Base-by-base conservation (phyloP, 1,140 invertebrate genomes). In the Hydropsyche tenuis region DNA sequence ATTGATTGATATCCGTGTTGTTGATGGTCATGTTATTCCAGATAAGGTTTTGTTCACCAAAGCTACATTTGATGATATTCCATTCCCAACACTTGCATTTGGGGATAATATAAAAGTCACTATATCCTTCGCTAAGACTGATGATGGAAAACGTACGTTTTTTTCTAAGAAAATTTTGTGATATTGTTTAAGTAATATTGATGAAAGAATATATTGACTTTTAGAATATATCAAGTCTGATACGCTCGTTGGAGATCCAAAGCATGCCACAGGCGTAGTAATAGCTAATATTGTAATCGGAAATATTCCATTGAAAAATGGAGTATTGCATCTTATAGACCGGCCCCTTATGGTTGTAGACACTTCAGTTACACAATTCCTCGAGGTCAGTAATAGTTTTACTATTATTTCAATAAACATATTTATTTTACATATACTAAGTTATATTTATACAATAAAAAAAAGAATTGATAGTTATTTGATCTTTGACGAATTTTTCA, bases 291-390 rank as follows among this genome's bases (percentile, higher is more conserved):
- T 97, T 71, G 89, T 96, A 0, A 90, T 91, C 81, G 91, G 91
- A n/a, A 96, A 97, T 82, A 96, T 97, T 76, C 95, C 95, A 0
- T 93, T 97, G 3, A 90, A 90, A 79, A 97, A 97, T 80, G 95
- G 96, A 9, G 95, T 97, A 0, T 90, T 97, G 1, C 96, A 97
- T 85, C 87, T 97, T 23, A 97, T 97, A 78, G 92, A 94, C 73
- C 89, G 93, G 73, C 95, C 95, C 0, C 85, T 97, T 0, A 95
- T 96, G 91, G 90, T 96, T 43, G 92, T 96, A 27, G 94, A 96
- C 79, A 91, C 90, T 11, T 92, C 91, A 3, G 90, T 96, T 48
- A 89, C 89, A 73, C 89, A 96, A 79, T 94, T 96, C 79, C 82
- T 97, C 42, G 89, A 94, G 91, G 94, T 96, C 86, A 87, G 86